Base-by-base conservation (phyloP, 2,888 invertebrate genomes). In the Rotaria magnacalcarata region DNA sequence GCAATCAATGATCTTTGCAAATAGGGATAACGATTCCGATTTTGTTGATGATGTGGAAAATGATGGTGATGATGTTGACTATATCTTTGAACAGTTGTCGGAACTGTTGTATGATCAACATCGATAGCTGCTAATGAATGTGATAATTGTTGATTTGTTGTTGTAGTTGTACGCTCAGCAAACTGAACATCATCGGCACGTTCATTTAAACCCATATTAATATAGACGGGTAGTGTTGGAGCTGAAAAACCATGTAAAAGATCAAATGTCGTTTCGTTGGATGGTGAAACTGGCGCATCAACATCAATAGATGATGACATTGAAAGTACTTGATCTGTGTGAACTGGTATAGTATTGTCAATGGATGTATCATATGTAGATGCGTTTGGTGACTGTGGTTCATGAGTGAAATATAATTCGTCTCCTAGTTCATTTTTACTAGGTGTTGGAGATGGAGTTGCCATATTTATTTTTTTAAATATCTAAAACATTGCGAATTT, bases 21-120 rank as follows among this genome's bases (percentile, higher is more conserved):
- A 47, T 80, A 80, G 14, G 80, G 80, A 80, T 80, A 80, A 11
- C 43, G 43, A 47, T 80, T 80, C 0, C 67, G 67, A 80, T 47
- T 47, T 47, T 80, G 80, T 80, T 24, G n/a, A 80, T 80, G 80
- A 80, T 80, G 80, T 47, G 80, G 80, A 47, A 80, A 80, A 80
- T 50, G 67, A 67, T 80, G 80, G 47, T 80, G 47, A 80, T 80
- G 80, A 14, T 43, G 80, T 47, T 47, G 80, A 43, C n/a, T 43
- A n/a, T 47, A 24, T 47, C 43, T 80, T 80, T 21, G 21, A 47
- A 24, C 11, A 0, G 80, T 11, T 47, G 80, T 47, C 21, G 80
- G 6, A n/a, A 47, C n/a, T 80, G n/a, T 2, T 34, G 27, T 34
- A n/a, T 24, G 43, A n/a, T 80, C 80, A 47, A 47, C 80, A 47